Base-by-base conservation (phyloP, 2,113 vertebrate species). In the Sinocyclocheilus rhinocerous region DNA sequence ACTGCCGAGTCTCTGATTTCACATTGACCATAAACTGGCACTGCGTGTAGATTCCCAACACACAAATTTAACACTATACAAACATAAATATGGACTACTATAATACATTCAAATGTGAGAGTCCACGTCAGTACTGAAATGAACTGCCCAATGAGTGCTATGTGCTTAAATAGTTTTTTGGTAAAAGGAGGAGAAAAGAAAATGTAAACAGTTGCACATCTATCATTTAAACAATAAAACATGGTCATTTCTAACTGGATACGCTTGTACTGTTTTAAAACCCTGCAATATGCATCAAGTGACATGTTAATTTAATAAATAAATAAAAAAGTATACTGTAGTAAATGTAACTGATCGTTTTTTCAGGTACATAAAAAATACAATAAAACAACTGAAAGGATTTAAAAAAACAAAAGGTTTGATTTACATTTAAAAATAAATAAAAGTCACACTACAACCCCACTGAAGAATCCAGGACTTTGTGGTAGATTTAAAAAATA, bases 401-500 rank as follows among this genome's bases (percentile, higher is more conserved):
- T 16, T 4, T 4, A 12, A 13, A 50, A 12, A 15, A 52, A 52
- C 15, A 15, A 52, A 52, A 16, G 50, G 50, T 52, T 6, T 52
- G 50, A 52, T 52, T 52, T 52, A 52, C 13, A 52, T 50, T 50
- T 52, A 52, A 22, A 81, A 80, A 80, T 52, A 26, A 70, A 69
- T 48, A 6, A 61, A 33, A 84, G 22, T 80, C 63, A 15, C 45
- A 45, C 29, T 39, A 75, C 39, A 80, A 39, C 24, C 7, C 70
- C n/a, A 33, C 18, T 15, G 3, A 81, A 81, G 11, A 81, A 36
- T 65, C 48, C 59, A n/a, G 29, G 15, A 59, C 79, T 45, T 67
- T 39, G 36, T 80, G 65, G 55, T 45, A 50, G 24, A 77, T 55
- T 70, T 24, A 12, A 33, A 69, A 61, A 76, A 87, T 50, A 70